phyloP scores from a whole-genome alignment of 2,888 invertebrate species.

The Drosophila conformis region DNA sequence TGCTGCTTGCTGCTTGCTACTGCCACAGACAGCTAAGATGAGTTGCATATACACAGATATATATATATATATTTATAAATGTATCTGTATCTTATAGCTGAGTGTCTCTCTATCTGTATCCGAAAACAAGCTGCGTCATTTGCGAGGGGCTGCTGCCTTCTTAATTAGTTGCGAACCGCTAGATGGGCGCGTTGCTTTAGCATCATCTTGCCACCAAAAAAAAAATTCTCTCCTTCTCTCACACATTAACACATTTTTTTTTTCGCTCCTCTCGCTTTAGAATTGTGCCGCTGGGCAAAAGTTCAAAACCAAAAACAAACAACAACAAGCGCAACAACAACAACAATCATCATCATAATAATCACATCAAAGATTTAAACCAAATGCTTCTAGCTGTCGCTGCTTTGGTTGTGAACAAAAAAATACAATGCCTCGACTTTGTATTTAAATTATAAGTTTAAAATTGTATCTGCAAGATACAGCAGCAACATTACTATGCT shows the following conservation, averaged over 20 bases:
- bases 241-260: slow-evolving; percentile 77
- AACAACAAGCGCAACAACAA: slow-evolving; percentile 19
- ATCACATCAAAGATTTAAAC: slow-evolving; percentile 70
- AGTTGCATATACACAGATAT: slow-evolving; percentile 44
- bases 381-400: slow-evolving; percentile 50
- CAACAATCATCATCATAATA: slow-evolving; percentile 51
- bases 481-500: slow-evolving; percentile 40
- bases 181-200: slow-evolving; percentile 44
- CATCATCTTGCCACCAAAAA: slow-evolving; percentile 47
- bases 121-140: slow-evolving; percentile 60
- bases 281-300: slow-evolving; percentile 46
- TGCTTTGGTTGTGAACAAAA: slow-evolving; percentile 13
- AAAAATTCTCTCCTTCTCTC: slow-evolving; percentile 59
- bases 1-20: slow-evolving; percentile 9
- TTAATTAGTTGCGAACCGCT: slow-evolving; percentile 79
- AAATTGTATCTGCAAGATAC: slow-evolving; percentile 74
- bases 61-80: slow-evolving; percentile 3
- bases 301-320: slow-evolving; percentile 7
- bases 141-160: slow-evolving; percentile 45
- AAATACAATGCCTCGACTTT: slow-evolving; percentile 70
- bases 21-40: slow-evolving; percentile 37
- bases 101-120: slow-evolving; percentile 30
- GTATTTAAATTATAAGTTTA: slow-evolving; percentile 76
- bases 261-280: slow-evolving; percentile 31
- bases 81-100: slow-evolving; percentile 29